A percentile compares a stretch with the other conserved stretches of the same genome.
These are phyloP conservation scores for Lanistes nyassanus DNA, from an alignment of 1,140 invertebrate genomes.

Conservation along the genomic window DNA sequence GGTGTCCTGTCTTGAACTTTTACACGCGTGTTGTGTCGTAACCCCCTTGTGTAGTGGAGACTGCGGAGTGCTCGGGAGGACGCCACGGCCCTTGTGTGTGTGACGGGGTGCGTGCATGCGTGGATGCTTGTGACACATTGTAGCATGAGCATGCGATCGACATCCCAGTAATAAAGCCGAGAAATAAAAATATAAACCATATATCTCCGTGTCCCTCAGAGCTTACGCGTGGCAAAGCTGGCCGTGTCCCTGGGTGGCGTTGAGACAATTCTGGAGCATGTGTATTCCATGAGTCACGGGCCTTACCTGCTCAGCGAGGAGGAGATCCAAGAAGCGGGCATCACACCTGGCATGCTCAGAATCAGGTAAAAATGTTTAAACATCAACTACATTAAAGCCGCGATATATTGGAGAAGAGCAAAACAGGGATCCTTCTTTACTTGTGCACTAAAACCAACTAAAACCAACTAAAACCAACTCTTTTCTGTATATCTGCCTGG, in stretches of 20 bases:
- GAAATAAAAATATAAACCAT: no score
- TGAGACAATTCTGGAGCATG: slow-evolving; percentile 81
- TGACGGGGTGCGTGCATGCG: no score
- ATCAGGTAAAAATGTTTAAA: slow-evolving; percentile 66
- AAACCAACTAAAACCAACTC: neutral
- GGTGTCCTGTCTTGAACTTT: no score
- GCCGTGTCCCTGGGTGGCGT: slow-evolving; percentile 96
- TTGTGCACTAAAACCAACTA: neutral
- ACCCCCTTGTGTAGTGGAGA: no score
- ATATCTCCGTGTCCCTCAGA: slow-evolving; percentile 32
- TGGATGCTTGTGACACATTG: no score
- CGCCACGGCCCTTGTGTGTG: no score
- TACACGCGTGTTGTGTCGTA: no score
- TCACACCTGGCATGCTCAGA: slow-evolving; percentile 85
- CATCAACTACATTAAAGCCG: neutral
- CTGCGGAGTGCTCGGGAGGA: no score
- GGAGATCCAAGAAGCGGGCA: slow-evolving; percentile 79
- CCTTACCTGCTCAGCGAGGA: slow-evolving; percentile 70
- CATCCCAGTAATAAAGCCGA: no score
- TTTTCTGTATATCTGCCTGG: no score
- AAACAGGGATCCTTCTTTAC: neutral
- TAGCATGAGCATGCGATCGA: no score
- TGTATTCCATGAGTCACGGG: slow-evolving; percentile 68
- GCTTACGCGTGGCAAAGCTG: slow-evolving; percentile 72
- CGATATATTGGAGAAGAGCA: neutral